Evolutionary conservation across 2,888 invertebrate species (phyloP), one percentile per base, ranked within the genome.

Genomic region (Mongoloraphidia duomilia): DNA sequence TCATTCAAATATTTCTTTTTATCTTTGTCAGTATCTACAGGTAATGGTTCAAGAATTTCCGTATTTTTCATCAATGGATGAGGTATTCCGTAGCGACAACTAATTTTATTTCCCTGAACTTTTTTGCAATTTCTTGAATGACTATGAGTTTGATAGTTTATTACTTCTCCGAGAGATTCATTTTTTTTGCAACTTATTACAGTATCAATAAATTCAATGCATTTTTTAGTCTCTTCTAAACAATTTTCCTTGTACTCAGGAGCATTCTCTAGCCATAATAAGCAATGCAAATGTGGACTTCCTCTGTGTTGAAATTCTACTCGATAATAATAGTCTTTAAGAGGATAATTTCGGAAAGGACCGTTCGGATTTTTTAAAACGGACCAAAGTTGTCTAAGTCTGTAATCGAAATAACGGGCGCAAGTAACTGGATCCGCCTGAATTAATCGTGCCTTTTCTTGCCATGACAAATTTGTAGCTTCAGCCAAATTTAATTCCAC

Each of bases 291-390:
- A 56, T 57, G 58, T 38, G 58, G 58, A 11, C 57, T 58, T 36
- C 60, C 60, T 44, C 61, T 54, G 37, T 59, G 49, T 50, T 59
- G 61, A 38, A 59, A 60, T 53, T 60, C 60, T 12, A 60, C 56
- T 47, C 58, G 34, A 44, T 56, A 34, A 46, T 56, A 57, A 9
- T 26, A 46, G 53, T 59, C 54, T 50, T 44, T 46, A 8, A 55
- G 52, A 41, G 41, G 51, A 43, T 12, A 33, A 41, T 54, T 38
- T 34, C 51, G 49, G 52, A 56, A 57, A 49, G 55, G 54, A 12
- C 56, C 55, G 35, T 38, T 49, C 3, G 53, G 47, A 52, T 26
- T 49, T 36, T 41, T 48, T 37, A 50, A 45, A 13, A 46, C 17
- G 33, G 38, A n/a, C 8, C 44, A 39, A 2, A 49, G 3, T 12